Evolutionary conservation across 2,888 invertebrate genomes (phyloP).

Genomic region (Perithous albicinctus): DNA sequence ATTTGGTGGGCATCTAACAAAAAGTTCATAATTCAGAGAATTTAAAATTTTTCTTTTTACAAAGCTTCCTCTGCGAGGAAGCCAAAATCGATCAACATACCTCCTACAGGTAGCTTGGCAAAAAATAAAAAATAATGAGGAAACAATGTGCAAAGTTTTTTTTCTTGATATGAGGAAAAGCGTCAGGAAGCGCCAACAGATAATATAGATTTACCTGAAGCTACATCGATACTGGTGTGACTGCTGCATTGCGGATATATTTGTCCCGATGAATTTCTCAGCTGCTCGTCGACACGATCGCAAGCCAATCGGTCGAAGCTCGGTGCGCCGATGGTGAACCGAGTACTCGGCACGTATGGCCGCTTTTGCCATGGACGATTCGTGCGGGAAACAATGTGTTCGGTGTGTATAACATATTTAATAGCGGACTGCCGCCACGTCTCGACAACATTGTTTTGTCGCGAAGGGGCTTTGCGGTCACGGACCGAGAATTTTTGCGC

Average conservation of each 20-base stretch:
- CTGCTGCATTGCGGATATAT: neutral
- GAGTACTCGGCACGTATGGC: constrained; percentile 72
- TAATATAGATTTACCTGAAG: neutral
- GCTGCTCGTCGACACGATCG: constrained; percentile 31
- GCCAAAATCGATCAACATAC: too few relatives aligned
- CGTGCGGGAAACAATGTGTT: constrained; percentile 82
- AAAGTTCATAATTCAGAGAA: too few relatives aligned
- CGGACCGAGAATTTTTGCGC: constrained; percentile 72
- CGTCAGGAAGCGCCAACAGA: too few relatives aligned
- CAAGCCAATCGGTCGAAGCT: neutral
- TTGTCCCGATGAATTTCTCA: neutral
- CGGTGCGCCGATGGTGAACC: constrained; percentile 26
- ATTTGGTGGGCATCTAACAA: too few relatives aligned
- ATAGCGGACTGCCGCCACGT: constrained; percentile 61
- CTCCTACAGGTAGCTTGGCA: too few relatives aligned
- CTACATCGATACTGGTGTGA: neutral
- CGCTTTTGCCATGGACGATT: constrained; percentile 71
- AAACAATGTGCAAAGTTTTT: too few relatives aligned
- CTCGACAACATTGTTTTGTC: constrained; percentile 82
- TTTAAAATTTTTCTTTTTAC: too few relatives aligned
- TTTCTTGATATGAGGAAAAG: too few relatives aligned
- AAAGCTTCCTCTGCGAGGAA: too few relatives aligned
- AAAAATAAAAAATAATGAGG: too few relatives aligned
- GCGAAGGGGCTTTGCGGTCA: constrained; percentile 72
- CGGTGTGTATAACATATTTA: constrained; percentile 77